Evolutionary conservation across 2,113 vertebrate species (phyloP).

Genomic region (Semicossyphus pulcher): DNA sequence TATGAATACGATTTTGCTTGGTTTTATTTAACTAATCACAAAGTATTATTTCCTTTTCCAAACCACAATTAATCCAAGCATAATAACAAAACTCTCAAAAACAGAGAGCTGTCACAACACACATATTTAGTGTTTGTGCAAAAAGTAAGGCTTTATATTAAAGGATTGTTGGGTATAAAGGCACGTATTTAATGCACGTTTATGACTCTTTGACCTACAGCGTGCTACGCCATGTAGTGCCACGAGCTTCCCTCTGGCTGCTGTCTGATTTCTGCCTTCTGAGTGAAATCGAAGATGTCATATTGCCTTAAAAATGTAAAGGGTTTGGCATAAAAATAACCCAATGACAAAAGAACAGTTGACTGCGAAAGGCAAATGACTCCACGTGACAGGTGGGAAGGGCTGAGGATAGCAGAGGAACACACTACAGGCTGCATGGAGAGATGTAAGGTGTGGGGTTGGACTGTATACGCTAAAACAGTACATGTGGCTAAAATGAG

Average conservation of each 20-base stretch:
- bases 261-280: not conserved
- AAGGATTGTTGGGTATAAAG: too few relatives aligned
- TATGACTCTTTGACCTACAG: not conserved
- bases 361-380: conserved; percentile 26
- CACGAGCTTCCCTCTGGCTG: conserved; percentile 1
- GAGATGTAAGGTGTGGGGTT: conserved; percentile 4
- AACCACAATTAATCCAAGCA: too few relatives aligned
- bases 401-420: not conserved
- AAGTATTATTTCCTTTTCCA: too few relatives aligned
- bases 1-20: too few relatives aligned
- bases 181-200: too few relatives aligned
- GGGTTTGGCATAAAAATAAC: conserved; percentile 60
- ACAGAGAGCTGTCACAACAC: too few relatives aligned
- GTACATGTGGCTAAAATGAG: conserved; percentile 47
- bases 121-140: too few relatives aligned
- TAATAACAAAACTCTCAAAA: too few relatives aligned
- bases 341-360: conserved; percentile 21
- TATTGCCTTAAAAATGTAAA: conserved; percentile 43
- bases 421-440: not conserved
- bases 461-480: conserved; percentile 22
- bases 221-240: not conserved
- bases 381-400: not conserved
- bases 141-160: too few relatives aligned
- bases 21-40: too few relatives aligned
- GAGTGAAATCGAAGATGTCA: not conserved